Conservation (phyloP, 2,888 invertebrate genomes). For the Hirtodrosophila histrioides region DNA sequence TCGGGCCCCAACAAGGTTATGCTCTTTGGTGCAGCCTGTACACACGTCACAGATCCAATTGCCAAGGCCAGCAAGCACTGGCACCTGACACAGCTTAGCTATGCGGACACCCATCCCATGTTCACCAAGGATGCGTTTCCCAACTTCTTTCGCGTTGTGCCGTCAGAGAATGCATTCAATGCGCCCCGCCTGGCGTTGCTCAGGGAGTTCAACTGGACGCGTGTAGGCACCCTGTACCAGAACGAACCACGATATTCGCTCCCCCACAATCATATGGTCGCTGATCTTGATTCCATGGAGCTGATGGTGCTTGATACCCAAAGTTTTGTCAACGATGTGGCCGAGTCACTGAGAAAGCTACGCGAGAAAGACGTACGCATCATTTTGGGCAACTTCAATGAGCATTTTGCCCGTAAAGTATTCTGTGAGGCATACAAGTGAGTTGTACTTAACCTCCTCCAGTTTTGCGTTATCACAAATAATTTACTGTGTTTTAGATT, state of each 20-base stretch:
- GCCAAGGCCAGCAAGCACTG: conserved; percentile 98
- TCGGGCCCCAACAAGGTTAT: conserved; percentile 95
- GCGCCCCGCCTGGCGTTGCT: conserved; percentile 94
- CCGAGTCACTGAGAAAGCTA: conserved; percentile 90
- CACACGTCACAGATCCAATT: conserved; percentile 97
- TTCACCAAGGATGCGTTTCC: conserved; percentile 97
- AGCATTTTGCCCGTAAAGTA: conserved; percentile 94
- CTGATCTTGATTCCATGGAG: conserved; percentile 92
- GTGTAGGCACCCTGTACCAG: conserved; percentile 98
- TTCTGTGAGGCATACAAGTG: conserved; percentile 94
- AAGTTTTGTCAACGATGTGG: conserved; percentile 95
- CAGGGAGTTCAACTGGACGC: conserved; percentile 97
- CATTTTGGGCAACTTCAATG: conserved; percentile 97
- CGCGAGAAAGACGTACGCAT: conserved; percentile 97
- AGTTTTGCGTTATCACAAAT: background rate
- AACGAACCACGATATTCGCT: conserved; percentile 97
- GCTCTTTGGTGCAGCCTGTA: conserved; percentile 98
- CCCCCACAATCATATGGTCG: conserved; percentile 94
- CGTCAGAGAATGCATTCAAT: conserved; percentile 98
- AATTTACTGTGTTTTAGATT: conserved; percentile 84
- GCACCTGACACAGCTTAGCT: conserved; percentile 98
- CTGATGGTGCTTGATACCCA: conserved; percentile 95
- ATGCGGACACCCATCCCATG: conserved; percentile 99
- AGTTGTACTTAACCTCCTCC: conserved; percentile 21
- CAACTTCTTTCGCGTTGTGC: conserved; percentile 98